Evolutionary conservation across 2,797 vertebrate genomes (phyloP), one percentile per base, ranked within the genome.

Genomic region (Pantherophis vulpinus): DNA sequence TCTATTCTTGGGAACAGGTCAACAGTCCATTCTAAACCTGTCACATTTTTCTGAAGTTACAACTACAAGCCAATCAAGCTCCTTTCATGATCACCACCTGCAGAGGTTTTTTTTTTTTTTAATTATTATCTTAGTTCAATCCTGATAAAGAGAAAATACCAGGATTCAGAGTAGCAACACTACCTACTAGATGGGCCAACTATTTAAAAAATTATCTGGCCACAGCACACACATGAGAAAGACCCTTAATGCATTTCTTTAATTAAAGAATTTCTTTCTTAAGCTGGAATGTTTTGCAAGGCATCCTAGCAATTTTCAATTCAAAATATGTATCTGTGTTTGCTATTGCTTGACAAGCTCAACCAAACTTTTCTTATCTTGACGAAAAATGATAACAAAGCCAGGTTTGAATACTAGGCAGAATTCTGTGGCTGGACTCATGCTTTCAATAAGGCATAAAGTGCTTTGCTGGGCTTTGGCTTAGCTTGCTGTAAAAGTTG

Each of bases 381-480:
- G 91, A 92, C n/a, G 1, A 23, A 86, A 87, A 18, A 90, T 70
- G 51, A 32, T 32, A 47, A 47, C 3, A 54, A 90, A n/a, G 60
- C 29, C 51, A n/a, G 16, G 32, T 90, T 54, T 58, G 74, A 79
- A 86, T 66, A 59, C 91, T 12, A 51, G 87, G 61, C 89, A 87
- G 59, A 59, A 91, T 94, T 91, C 88, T 93, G 91, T 59, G 93
- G 86, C 23, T 91, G 79, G 79, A 59, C 9, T 12, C 56, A 74
- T 2, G 4, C 29, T 4, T 83, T 79, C 20, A 70, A 27, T 83
- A 83, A 83, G 37, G 4, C 20, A 20, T 25, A 47, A 83, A 83
- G 74, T 83, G 9, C 10, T 83, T 47, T 83, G 42, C 74, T 83
- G 20, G 20, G 37, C 42, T 83, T 47, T 47, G 79, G 79, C 42